These are phyloP conservation scores for Oryctes rhinoceros DNA, from an alignment of 1,140 invertebrate genomes.

Conservation along the genomic window DNA sequence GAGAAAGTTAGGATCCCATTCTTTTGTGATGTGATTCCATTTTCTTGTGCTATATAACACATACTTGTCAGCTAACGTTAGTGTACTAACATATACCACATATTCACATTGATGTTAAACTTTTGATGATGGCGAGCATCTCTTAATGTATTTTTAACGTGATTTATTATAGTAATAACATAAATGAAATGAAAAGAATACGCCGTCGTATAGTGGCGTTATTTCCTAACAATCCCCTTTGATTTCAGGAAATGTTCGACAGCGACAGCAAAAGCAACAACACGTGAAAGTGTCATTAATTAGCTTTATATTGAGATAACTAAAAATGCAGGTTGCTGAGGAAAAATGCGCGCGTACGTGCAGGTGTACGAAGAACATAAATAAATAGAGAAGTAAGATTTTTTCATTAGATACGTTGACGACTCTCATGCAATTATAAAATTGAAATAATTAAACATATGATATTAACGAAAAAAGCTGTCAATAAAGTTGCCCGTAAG, in stretches of 20 bases:
- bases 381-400: not conserved
- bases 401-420: not conserved
- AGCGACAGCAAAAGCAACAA: too few relatives aligned
- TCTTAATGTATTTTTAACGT: not conserved
- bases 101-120: conserved; percentile 10
- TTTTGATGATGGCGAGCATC: conserved; percentile 5
- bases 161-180: not conserved
- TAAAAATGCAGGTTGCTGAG: not conserved
- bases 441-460: too few relatives aligned
- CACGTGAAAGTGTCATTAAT: conserved; percentile 11
- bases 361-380: not conserved
- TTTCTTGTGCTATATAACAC: not conserved
- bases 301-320: not conserved
- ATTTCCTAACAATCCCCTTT: conserved; percentile 14
- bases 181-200: conserved; percentile 19
- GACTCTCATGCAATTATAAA: too few relatives aligned
- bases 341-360: not conserved
- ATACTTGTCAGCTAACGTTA: too few relatives aligned
- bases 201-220: not conserved
- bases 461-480: too few relatives aligned
- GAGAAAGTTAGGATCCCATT: not conserved
- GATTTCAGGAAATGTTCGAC: not conserved
- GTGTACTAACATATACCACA: not conserved
- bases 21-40: not conserved
- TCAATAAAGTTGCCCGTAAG: too few relatives aligned